These are phyloP conservation scores for Peromyscus eremicus DNA, from an alignment of 2,797 vertebrate species.

Conservation along the genomic window DNA sequence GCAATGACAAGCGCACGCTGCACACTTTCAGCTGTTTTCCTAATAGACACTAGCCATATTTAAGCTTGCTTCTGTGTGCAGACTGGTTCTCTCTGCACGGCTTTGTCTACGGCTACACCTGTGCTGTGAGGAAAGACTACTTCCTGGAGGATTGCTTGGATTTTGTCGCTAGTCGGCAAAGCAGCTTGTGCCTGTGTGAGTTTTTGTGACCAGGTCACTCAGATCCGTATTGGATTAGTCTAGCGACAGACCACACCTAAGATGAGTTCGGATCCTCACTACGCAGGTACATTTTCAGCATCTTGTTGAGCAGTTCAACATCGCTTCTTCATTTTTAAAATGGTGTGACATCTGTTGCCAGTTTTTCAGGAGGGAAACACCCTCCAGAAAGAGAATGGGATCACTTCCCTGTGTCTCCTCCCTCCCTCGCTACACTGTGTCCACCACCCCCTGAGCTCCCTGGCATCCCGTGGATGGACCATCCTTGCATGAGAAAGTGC, in stretches of 20 bases:
- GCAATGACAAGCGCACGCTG: not conserved
- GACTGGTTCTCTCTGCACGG: not conserved
- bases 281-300: not conserved
- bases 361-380: constrained; percentile 9
- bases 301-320: not conserved
- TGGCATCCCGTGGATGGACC: constrained; percentile 54
- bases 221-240: not conserved
- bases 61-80: not conserved
- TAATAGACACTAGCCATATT: not conserved
- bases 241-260: not conserved
- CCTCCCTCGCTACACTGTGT: not conserved
- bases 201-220: not conserved
- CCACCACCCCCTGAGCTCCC: not conserved
- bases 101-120: not conserved
- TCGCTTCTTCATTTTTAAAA: not conserved
- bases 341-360: not conserved
- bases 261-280: not conserved
- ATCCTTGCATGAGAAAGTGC: constrained; percentile 42
- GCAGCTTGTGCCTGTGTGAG: not conserved
- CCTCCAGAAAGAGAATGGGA: not conserved
- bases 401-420: not conserved
- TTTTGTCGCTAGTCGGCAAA: constrained; percentile 19
- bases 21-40: not conserved
- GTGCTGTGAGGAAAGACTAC: not conserved
- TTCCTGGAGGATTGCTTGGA: not conserved